Evolutionary conservation across 2,888 invertebrate species (phyloP).

Genomic region (Anodontia alba): DNA sequence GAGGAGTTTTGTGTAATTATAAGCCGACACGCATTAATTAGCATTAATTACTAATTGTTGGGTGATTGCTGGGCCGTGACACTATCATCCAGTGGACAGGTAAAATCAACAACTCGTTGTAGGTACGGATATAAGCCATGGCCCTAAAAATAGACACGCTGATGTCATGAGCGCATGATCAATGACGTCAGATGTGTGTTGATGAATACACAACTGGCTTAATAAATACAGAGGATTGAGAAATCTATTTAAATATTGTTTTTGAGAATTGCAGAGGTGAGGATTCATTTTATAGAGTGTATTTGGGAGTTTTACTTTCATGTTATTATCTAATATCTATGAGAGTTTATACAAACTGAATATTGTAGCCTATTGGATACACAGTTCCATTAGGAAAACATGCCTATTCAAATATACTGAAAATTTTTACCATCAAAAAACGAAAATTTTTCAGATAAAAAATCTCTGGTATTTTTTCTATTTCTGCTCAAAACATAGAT

Average conservation of each 20-base stretch:
- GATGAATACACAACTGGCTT: constrained; percentile 27
- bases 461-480: no score
- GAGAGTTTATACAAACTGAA: no score
- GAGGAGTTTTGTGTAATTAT: background rate
- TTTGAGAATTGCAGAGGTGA: background rate
- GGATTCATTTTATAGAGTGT: background rate
- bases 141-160: constrained; percentile 53
- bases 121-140: background rate
- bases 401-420: no score
- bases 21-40: background rate
- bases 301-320: no score
- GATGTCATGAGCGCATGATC: constrained; percentile 77
- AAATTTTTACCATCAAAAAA: no score
- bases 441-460: no score
- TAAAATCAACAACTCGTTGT: background rate
- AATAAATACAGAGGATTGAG: constrained; percentile 14
- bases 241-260: background rate
- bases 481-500: no score
- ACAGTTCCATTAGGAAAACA: no score
- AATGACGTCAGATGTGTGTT: constrained; percentile 70
- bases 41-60: background rate
- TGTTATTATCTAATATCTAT: no score
- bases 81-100: background rate
- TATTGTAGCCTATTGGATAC: no score
- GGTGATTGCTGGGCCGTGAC: background rate